Base-by-base conservation (phyloP, 2,888 invertebrate species). In the Trimorus sp. region DNA sequence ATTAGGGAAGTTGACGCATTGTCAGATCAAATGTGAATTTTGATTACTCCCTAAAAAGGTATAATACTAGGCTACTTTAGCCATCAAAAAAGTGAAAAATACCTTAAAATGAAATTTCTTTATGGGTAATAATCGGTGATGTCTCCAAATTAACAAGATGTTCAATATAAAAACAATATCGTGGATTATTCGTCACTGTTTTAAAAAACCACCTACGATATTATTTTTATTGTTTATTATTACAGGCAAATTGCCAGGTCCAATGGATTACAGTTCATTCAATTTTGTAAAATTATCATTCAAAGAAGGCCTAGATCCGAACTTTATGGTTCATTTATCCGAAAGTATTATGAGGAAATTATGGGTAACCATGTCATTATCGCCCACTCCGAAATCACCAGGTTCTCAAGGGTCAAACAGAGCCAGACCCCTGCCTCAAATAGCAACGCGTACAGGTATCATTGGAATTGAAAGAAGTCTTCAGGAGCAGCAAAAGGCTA, bases 391-490 rank as follows among this genome's bases (percentile, higher is more conserved):
- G 26, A 26, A 26, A 26, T 26, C 26, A 26, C 26, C 26, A 26
- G 26, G 26, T 26, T 26, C 4, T 49, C 84, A 82, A 73, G 54
- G 53, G 9, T 12, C 53, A 3, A 73, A 78, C 12, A 73, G 69
- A 49, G 38, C 83, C 7, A 88, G 85, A 75, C 81, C 83, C 38
- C 37, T 86, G 14, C 92, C 93, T 0, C 92, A 90, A 84, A 95
- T 96, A 65, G 96, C 96, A 91, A 94, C 96, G 56, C 93, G 96
- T 63, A 95, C 96, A 8, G 99, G 99, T 60, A 99, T 99, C 88
- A 96, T 97, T 56, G 99, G 99, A 1, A 99, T 99, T 86, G 99
- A 99, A 92, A 94, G 97, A 87, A 96, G 96, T 87, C 94, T 99
- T 82, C 96, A 97, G 89, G 97, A 98, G 89, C 97, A 97, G 89